Conservation (phyloP, 1,140 invertebrate species). For the Ceratitis capitata region DNA sequence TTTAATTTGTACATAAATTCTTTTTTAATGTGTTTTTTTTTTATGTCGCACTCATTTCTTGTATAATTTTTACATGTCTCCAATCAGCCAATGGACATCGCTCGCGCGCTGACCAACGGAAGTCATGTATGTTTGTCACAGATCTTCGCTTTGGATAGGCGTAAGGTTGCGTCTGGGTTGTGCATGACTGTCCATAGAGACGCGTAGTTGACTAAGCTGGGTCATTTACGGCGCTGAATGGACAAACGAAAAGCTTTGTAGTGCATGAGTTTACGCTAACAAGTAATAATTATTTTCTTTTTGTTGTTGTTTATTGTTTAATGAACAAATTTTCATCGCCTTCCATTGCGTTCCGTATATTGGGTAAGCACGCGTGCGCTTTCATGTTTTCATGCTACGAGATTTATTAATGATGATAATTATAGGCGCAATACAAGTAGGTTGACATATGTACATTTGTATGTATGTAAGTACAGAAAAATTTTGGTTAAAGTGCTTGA, state of each 20-base stretch:
- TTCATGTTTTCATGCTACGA: not conserved
- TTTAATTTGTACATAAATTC: too few species aligned
- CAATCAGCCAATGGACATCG: constrained; percentile 18
- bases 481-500: not conserved
- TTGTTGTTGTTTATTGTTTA: not conserved
- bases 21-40: too few species aligned
- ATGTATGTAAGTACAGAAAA: not conserved
- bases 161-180: not conserved
- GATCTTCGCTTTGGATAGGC: constrained; percentile 2
- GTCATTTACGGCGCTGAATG: not conserved
- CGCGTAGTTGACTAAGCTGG: not conserved
- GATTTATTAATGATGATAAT: constrained; percentile 31
- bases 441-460: not conserved
- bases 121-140: constrained; percentile 26
- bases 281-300: not conserved
- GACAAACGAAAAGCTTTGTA: not conserved
- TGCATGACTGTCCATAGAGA: not conserved
- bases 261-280: not conserved
- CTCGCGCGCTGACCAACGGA: constrained; percentile 38
- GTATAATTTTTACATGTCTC: constrained; percentile 13
- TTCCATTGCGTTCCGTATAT: not conserved
- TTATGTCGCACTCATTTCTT: not conserved
- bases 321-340: constrained; percentile 23
- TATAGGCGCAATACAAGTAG: not conserved
- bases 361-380: constrained; percentile 25